phyloP scores from a whole-genome alignment of 2,113 vertebrate genomes.

The Varanus salvator region DNA sequence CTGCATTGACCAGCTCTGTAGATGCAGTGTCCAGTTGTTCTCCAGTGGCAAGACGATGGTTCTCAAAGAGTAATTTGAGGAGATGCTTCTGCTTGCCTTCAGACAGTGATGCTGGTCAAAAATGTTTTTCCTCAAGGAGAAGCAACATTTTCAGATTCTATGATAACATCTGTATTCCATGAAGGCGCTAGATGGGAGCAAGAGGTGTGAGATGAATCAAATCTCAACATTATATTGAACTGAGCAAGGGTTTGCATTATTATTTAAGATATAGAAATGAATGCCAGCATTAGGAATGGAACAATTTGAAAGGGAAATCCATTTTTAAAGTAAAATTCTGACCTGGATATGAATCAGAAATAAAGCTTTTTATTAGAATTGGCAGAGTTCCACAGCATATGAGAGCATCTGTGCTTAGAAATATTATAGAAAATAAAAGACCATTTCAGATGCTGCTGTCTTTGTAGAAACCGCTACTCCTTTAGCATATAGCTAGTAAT shows the following conservation, averaged over 20 bases:
- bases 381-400: not conserved
- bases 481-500: not conserved
- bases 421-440: not conserved
- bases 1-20: not conserved
- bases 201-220: not conserved
- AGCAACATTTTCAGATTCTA: not conserved
- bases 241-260: not conserved
- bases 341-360: not conserved
- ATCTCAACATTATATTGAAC: constrained; percentile 13
- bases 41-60: not conserved
- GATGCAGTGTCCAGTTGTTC: rapidly evolving
- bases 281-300: not conserved
- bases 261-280: constrained; percentile 13
- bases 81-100: too few species aligned
- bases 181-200: not conserved
- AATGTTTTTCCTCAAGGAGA: not conserved
- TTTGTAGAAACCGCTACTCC: not conserved
- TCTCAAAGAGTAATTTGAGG: not conserved
- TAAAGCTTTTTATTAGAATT: constrained; percentile 27
- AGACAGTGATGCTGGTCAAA: not conserved
- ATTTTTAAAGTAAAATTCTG: constrained; percentile 1
- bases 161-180: constrained; percentile 19
- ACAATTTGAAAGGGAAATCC: constrained; percentile 12
- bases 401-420: constrained; percentile 1
- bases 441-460: not conserved